These are phyloP conservation scores for Melieria crassipennis DNA, from an alignment of 2,888 invertebrate genomes.

Conservation along the genomic window DNA sequence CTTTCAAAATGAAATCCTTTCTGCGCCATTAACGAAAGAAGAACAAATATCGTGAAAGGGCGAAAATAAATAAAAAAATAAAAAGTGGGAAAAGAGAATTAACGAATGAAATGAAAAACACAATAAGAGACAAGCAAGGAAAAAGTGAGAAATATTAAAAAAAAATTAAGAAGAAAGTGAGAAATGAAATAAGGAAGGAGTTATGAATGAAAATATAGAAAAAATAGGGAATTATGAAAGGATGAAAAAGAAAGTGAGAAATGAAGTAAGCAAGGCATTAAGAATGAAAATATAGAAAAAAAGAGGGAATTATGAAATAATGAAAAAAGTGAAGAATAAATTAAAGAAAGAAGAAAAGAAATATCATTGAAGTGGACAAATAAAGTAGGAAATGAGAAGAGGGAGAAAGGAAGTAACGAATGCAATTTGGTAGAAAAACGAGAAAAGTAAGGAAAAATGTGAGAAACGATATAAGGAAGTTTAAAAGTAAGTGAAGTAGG, in stretches of 20 bases:
- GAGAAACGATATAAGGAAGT: background rate
- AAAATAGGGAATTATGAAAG: background rate
- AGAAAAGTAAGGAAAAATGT: background rate
- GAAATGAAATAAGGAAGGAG: background rate
- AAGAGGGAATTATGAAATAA: background rate
- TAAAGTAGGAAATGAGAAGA: background rate
- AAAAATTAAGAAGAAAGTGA: too few species aligned
- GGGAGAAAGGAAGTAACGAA: background rate
- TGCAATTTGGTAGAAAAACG: background rate
- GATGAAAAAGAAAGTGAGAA: background rate
- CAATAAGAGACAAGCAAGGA: background rate
- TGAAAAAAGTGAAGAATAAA: background rate
- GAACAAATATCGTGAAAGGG: too few species aligned
- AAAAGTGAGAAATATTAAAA: background rate
- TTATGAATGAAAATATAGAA: background rate
- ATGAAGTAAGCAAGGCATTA: too few species aligned
- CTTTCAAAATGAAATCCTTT: too few species aligned
- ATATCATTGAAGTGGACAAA: background rate
- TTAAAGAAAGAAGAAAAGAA: background rate
- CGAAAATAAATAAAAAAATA: too few species aligned
- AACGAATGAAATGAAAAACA: background rate
- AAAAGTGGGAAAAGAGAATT: background rate
- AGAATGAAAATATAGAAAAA: background rate
- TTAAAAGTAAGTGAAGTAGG: background rate
- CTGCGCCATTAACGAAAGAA: too few species aligned